Percentiles rank a stretch among this genome's conserved stretches.
Conservation (phyloP, 37 sponge, comb jelly and placozoan genomes). For the Oscarella lobularis region DNA sequence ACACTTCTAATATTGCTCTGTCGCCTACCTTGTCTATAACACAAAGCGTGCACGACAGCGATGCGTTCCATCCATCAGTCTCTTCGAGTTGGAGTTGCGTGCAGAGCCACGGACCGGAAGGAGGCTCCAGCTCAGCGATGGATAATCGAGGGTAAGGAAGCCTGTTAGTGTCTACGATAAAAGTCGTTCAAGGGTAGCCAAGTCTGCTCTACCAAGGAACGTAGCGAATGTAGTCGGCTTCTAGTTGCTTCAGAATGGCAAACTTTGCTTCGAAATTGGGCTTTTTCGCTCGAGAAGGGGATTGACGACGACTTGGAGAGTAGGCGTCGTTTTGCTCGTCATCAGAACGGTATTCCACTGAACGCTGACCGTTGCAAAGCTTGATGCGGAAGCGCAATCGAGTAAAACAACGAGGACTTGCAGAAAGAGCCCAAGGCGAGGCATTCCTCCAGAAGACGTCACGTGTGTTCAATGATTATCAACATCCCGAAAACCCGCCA, state of each 20-base stretch:
- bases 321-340: background rate
- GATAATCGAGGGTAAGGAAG: background rate
- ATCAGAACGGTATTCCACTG: background rate
- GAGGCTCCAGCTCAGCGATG: conserved; percentile 6
- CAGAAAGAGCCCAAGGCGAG: background rate
- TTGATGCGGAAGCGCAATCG: too few relatives aligned
- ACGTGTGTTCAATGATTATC: too few relatives aligned
- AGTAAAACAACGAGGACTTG: too few relatives aligned
- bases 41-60: background rate
- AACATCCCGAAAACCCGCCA: too few relatives aligned
- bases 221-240: conserved; percentile 4
- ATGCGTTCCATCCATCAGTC: background rate
- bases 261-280: background rate
- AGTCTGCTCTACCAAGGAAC: background rate
- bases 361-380: background rate
- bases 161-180: background rate
- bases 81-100: background rate
- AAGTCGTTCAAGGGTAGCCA: background rate
- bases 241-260: background rate
- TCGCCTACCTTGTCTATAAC: background rate
- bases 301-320: conserved; percentile 3
- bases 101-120: background rate
- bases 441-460: too few relatives aligned
- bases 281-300: background rate
- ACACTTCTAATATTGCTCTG: too few relatives aligned